These are phyloP conservation scores for Hemibagrus guttatus DNA, from an alignment of 2,797 vertebrate species.

Conservation along the genomic window DNA sequence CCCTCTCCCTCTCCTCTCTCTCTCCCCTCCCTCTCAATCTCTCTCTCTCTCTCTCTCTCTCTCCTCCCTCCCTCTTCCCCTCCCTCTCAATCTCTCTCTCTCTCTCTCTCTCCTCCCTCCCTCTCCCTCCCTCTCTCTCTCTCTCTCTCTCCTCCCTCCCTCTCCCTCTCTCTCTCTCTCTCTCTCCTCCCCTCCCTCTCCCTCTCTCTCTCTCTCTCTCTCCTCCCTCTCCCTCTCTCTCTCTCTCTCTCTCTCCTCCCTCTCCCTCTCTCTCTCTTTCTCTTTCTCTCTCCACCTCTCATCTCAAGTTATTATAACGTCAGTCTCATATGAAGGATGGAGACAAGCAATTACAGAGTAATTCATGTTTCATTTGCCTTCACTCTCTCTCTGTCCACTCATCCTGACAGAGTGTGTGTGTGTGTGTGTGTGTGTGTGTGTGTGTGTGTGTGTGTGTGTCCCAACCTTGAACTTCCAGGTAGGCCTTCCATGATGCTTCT, in stretches of 20 bases:
- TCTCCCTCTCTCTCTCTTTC: not conserved
- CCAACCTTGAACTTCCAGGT: conserved; percentile 94
- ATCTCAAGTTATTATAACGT: not conserved
- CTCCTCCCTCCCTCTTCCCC: not conserved
- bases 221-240: no score
- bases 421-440: conserved; percentile 19
- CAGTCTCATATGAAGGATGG: conserved; percentile 26
- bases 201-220: no score
- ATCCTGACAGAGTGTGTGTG: not conserved
- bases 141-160: not conserved
- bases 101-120: not conserved
- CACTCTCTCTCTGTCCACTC: not conserved
- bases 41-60: no score
- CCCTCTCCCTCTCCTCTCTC: no score
- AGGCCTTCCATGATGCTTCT: conserved; percentile 94
- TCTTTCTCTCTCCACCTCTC: not conserved
- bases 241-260: not conserved
- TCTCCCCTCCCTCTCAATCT: no score
- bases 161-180: no score
- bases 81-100: not conserved
- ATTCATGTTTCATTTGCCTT: conserved; percentile 12
- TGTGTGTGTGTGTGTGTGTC: conserved; percentile 1
- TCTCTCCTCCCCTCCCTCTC: no score
- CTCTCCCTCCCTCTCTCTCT: not conserved
- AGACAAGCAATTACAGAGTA: conserved; percentile 35